A percentile compares a stretch with the other conserved stretches of the same genome.
These are phyloP conservation scores for Periophthalmus modestus DNA, from an alignment of 2,113 vertebrate genomes.

Conservation along the genomic window DNA sequence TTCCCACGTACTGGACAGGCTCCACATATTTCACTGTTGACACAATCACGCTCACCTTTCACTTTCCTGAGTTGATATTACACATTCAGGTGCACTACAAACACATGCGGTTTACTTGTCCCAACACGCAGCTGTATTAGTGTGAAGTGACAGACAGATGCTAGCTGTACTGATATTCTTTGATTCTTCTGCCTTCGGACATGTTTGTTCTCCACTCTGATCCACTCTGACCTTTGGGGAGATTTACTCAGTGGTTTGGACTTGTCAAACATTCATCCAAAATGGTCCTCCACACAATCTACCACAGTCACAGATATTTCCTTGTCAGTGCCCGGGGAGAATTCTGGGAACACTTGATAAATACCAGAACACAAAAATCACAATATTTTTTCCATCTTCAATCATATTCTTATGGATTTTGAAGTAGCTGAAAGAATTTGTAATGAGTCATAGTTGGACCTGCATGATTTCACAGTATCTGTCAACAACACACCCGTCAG, in stretches of 20 bases:
- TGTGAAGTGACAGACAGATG: constrained; percentile 53
- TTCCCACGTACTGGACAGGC: constrained; percentile 6
- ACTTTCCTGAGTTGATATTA: constrained; percentile 15
- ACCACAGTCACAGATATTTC: not conserved
- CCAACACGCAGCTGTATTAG: constrained; percentile 48
- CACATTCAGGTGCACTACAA: not conserved
- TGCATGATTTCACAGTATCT: constrained; percentile 47
- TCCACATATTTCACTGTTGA: constrained; percentile 54
- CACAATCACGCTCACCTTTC: constrained; percentile 29
- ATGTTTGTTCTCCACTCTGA: constrained; percentile 50
- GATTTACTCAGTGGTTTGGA: constrained; percentile 27
- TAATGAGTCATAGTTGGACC: constrained; percentile 56
- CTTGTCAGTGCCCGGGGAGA: not conserved
- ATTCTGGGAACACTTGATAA: not conserved
- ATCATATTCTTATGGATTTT: constrained; percentile 6
- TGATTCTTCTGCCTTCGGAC: constrained; percentile 41
- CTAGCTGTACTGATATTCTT: constrained; percentile 51
- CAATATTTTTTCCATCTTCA: not conserved
- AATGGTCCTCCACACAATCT: not conserved
- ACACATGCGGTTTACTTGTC: constrained; percentile 30
- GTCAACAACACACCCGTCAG: too few species aligned
- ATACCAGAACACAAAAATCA: not conserved
- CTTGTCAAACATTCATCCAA: constrained; percentile 21
- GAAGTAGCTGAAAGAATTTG: constrained; percentile 25
- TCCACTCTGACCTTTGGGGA: constrained; percentile 38